Base-by-base conservation (phyloP, 2,888 invertebrate species). In the Ectemnius continuus region DNA sequence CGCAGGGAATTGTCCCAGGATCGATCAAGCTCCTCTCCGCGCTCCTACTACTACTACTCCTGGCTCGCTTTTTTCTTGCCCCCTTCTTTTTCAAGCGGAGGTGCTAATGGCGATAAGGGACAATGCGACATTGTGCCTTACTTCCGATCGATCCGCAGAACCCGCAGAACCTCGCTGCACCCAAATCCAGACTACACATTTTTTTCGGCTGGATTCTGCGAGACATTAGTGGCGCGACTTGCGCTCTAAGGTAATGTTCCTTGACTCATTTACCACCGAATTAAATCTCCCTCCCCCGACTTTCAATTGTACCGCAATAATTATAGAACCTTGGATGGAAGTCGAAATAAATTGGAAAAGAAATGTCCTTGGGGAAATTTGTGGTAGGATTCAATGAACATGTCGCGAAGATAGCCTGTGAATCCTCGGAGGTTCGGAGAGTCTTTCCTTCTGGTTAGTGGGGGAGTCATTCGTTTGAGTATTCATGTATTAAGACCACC, bases 401-500 rank as follows among this genome's bases (percentile, higher is more conserved):
- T 36, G 36, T 36, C 36, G 36, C 23, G 3, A 23, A 2, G 23
- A 3, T 23, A 23, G 23, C 23, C 3, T 23, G 23, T 23, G 23
- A 23, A 23, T 23, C 8, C 8, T 6, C 11, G 5, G 36, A 36
- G 36, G 36, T 36, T 8, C 36, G 11, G 13, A 57, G 69, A 62
- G 23, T 23, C 28, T 56, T 67, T 76, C 66, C 47, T 61, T 64
- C 48, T 62, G 36, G 59, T 58, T 45, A 47, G 18, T 58, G 58
- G 65, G 62, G 20, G 20, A 62, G 66, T 45, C 69, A 69, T 77
- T 77, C 72, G 66, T 77, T 77, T 67, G 26, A 68, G 69, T 67
- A 67, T 77, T 77, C 77, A 73, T 77, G 77, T 77, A 77, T 77
- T 77, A 77, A 77, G 76, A 77, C 76, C 76, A 77, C 76, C 76